phyloP scores from a whole-genome alignment of 92 coral and sea anemone genomes.

The Desmophyllum pertusum region DNA sequence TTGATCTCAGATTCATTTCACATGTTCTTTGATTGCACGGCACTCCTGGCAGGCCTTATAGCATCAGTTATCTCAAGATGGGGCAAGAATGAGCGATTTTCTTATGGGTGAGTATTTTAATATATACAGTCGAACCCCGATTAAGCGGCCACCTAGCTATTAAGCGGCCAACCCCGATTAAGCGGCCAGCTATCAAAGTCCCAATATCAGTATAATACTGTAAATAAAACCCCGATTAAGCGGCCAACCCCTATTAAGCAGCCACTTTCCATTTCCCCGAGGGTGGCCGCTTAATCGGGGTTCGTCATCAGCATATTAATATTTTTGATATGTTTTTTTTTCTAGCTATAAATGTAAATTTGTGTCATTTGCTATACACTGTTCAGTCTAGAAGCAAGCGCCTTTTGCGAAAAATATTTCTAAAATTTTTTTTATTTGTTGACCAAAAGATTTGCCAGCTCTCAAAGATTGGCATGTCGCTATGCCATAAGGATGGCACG shows the following conservation, averaged over 20 bases:
- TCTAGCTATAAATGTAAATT: too few species aligned
- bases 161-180: too few species aligned
- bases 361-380: neutral
- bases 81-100: constrained; percentile 95
- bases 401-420: neutral
- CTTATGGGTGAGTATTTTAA: constrained; percentile 67
- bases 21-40: constrained; percentile 99
- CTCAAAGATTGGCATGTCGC: neutral
- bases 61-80: constrained; percentile 94
- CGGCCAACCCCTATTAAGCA: too few species aligned
- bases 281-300: too few species aligned
- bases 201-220: too few species aligned
- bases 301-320: too few species aligned
- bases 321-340: too few species aligned
- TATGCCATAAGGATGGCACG: neutral
- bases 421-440: neutral
- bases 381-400: neutral
- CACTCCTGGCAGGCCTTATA: constrained; percentile 97
- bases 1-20: constrained; percentile 97
- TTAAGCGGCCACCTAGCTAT: too few species aligned
- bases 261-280: too few species aligned
- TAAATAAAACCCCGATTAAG: too few species aligned
- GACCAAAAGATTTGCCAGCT: neutral
- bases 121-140: too few species aligned
- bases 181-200: too few species aligned